Evolutionary conservation across 2,113 vertebrate species (phyloP), one percentile per base, ranked within the genome.

Genomic region (Larimichthys crocea): DNA sequence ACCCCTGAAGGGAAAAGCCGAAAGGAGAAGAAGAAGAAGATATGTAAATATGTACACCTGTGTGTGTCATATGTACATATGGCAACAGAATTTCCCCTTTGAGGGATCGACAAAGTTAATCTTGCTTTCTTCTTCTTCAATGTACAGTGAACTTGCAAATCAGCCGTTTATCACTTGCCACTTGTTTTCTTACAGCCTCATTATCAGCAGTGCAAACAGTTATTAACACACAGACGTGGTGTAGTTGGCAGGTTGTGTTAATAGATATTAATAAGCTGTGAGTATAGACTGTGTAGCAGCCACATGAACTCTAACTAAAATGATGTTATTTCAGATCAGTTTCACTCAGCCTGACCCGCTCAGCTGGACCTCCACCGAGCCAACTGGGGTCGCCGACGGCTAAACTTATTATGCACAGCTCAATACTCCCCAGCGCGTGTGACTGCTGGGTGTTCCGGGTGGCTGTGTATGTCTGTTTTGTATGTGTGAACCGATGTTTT

Each of bases 351-450:
- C 69, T 80, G 80, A 86, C 76, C 62, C 53, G 70, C 67, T 81
- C 55, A 84, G 74, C 70, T 55, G 80, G 72, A 80, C 65, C 68
- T 84, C 63, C 53, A 22, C 63, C 0, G 26, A 68, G 71, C 59
- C 35, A 55, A 15, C 44, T 48, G 14, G 84, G 77, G 79, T 86
- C 29, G 26, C 84, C 44, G 63, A 20, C 52, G n/a, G 79, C 57
- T 79, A 55, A 83, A 73, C 76, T 64, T 79, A 42, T 82, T 74
- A 46, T 69, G 49, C 72, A 78, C 68, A 24, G 82, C 80, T 84
- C 77, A 19, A 63, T 82, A 55, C 63, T 76, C 66, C 42, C 69
- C 17, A 8, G 35, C 42, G 73, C 52, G 46, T 57, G 49, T 42
- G 22, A 52, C 65, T 26, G 4, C 71, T 75, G 78, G 48, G 66